Conservation (phyloP, 2,113 vertebrate species). For the Boleophthalmus pectinirostris region DNA sequence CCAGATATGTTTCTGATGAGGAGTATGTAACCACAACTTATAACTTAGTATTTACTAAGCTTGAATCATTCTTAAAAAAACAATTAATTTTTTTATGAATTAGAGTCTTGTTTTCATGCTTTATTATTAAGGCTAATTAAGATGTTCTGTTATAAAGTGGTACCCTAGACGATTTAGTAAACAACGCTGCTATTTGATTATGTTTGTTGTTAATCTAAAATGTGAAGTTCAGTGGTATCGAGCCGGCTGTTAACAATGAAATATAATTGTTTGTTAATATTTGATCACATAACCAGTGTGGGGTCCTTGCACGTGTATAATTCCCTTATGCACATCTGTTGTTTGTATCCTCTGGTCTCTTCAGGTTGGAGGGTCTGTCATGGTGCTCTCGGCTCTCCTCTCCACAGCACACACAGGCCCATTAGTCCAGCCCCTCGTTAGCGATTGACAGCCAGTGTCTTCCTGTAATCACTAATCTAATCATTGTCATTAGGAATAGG, state of each 20-base stretch:
- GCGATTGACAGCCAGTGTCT: slow-evolving; percentile 55
- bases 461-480: slow-evolving; percentile 61
- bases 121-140: too few relatives aligned
- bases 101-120: too few relatives aligned
- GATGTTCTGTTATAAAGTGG: too few relatives aligned
- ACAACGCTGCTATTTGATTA: too few relatives aligned
- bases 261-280: neutral
- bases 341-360: slow-evolving; percentile 14
- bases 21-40: too few relatives aligned
- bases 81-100: too few relatives aligned
- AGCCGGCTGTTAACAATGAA: neutral
- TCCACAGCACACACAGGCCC: slow-evolving; percentile 38
- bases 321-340: neutral
- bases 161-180: too few relatives aligned
- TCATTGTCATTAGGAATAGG: slow-evolving; percentile 72
- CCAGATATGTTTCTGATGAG: too few relatives aligned
- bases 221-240: neutral
- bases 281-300: neutral
- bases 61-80: too few relatives aligned
- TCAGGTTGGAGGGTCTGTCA: slow-evolving; percentile 20
- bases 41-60: too few relatives aligned
- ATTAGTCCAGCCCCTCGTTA: slow-evolving; percentile 62
- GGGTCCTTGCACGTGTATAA: neutral
- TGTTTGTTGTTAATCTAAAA: too few relatives aligned
- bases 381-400: slow-evolving; percentile 11